phyloP scores from a whole-genome alignment of 2,113 vertebrate species.

The Poecile atricapillus region DNA sequence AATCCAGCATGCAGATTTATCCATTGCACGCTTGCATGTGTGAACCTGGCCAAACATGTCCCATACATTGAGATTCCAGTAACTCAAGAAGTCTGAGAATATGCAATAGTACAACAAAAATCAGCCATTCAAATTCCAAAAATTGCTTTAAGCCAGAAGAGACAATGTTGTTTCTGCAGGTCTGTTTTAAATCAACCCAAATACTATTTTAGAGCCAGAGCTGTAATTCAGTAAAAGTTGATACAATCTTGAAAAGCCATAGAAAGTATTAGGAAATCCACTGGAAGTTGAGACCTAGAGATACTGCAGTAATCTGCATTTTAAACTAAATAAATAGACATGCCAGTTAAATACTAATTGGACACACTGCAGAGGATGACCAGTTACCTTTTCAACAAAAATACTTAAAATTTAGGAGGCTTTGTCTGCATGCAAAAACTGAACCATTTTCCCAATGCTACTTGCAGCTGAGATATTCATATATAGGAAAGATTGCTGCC shows the following conservation, averaged over 20 bases:
- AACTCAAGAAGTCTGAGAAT: slow-evolving; percentile 22
- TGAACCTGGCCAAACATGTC: neutral
- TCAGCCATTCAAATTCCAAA: neutral
- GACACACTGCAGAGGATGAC: neutral
- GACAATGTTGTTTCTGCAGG: slow-evolving; percentile 40
- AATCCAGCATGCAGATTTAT: neutral
- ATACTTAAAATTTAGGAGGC: neutral
- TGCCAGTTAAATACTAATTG: neutral
- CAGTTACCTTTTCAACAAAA: neutral
- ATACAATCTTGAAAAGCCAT: slow-evolving; percentile 30
- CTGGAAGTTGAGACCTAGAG: neutral
- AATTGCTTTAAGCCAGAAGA: slow-evolving; percentile 12
- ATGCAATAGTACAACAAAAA: slow-evolving; percentile 7
- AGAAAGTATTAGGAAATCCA: neutral
- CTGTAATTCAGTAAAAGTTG: slow-evolving; percentile 46
- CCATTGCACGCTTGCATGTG: neutral
- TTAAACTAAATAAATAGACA: neutral
- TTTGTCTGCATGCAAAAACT: neutral
- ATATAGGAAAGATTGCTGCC: neutral
- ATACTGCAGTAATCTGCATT: neutral
- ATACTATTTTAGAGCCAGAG: slow-evolving; percentile 14
- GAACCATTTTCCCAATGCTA: neutral
- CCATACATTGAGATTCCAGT: neutral
- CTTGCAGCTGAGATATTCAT: neutral
- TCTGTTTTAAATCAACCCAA: slow-evolving; percentile 59